Evolutionary conservation across 2,113 vertebrate species (phyloP), one percentile per base, ranked within the genome.

Genomic region (Falcunculus frontatus): DNA sequence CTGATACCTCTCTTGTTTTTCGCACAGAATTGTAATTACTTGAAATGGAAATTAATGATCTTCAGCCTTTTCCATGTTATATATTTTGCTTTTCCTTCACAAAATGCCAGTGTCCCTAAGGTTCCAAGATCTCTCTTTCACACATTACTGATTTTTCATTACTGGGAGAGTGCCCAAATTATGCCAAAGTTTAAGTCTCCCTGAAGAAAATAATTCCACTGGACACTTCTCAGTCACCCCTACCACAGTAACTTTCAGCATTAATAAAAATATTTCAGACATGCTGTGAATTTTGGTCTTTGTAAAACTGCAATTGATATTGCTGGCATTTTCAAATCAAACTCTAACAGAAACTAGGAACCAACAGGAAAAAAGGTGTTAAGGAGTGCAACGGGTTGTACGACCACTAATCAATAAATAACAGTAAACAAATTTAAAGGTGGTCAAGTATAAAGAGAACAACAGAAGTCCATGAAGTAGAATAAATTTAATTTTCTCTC

Each of bases 1-100:
- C 93, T 78, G 94, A 96, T 42, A 97, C 67, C 5, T 95, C 97
- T 52, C 89, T 98, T 57, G 89, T 87, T 69, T 98, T 98, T 89
- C 93, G 96, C 29, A 77, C 2, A 0, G 96, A 98, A 89, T 46
- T 98, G 53, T 98, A 77, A 98, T 63, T 60, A 83, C 41, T 41
- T 65, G 67, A 23, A 52, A 49, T 50, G 10, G 49, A 25, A 74
- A 68, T 56, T 50, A 83, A 37, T 18, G 18, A 72, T 62, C 49
- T 60, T 70, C 42, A 62, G 13, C 27, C 21, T 74, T 77, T 93
- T 67, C 41, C 41, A 30, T 41, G 29, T 35, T 33, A 41, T 8
- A 49, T 30, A 80, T 64, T 93, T 88, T 49, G n/a, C 9, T 79
- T 76, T 85, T 76, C 37, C 52, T 62, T 87, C 81, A 95, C 23